Conservation (phyloP, 92 coral and sea anemone genomes). For the Porites cylindrica region DNA sequence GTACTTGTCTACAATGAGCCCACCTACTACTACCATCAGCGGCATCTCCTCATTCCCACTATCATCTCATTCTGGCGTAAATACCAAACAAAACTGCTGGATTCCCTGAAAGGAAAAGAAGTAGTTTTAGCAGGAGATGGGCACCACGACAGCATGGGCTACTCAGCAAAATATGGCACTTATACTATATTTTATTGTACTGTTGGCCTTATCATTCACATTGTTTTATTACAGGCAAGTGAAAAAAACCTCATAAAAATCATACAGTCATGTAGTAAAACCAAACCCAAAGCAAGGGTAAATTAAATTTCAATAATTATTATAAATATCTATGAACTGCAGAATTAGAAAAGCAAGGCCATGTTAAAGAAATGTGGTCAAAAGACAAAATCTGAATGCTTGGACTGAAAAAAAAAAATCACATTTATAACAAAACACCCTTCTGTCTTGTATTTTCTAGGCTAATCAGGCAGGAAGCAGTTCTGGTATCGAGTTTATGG, state of each 20-base stretch:
- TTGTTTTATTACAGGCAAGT: constrained; percentile 18
- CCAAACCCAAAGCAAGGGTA: no score
- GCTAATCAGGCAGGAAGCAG: constrained; percentile 80
- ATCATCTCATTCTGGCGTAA: constrained; percentile 47
- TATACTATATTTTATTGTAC: constrained; percentile 24
- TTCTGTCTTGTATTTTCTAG: constrained; percentile 23
- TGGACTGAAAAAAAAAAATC: not conserved
- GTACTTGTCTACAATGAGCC: constrained; percentile 34
- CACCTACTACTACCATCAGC: constrained; percentile 55
- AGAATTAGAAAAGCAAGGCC: no score
- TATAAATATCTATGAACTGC: no score
- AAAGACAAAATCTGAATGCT: no score
- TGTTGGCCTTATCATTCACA: constrained; percentile 18
- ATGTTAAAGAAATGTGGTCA: no score
- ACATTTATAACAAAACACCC: not conserved
- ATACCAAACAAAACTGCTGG: constrained; percentile 44
- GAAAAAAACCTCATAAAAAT: not conserved
- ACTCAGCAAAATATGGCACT: constrained; percentile 39
- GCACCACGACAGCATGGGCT: constrained; percentile 61
- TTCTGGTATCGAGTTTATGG: constrained; percentile 66
- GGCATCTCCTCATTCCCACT: constrained; percentile 59
- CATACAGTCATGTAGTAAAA: no score
- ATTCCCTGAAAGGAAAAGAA: constrained; percentile 54
- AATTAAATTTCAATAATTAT: no score
- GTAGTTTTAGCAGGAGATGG: constrained; percentile 68